phyloP scores from a whole-genome alignment of 2,113 vertebrate species.

The Vulpes lagopus region DNA sequence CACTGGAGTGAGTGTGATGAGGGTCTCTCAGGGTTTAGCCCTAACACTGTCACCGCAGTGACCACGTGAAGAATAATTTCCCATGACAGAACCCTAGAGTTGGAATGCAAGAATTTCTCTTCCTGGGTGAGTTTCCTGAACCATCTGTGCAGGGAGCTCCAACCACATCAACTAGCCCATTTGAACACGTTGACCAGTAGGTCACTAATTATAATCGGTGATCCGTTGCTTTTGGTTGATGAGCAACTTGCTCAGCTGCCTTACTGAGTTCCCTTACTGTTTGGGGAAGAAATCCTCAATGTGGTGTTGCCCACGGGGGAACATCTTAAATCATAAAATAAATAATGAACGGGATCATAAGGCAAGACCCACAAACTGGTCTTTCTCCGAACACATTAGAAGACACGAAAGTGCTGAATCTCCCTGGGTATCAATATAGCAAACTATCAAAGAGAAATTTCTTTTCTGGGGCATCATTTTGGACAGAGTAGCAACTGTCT shows the following conservation, averaged over 20 bases:
- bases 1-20: rapidly evolving
- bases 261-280: slow-evolving; percentile 43
- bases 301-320: slow-evolving; percentile 48
- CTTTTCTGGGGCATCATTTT: not conserved
- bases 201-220: not conserved
- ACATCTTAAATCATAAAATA: slow-evolving; percentile 46
- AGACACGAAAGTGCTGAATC: not conserved
- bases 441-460: not conserved
- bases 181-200: not conserved
- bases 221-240: not conserved
- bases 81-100: not conserved
- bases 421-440: not conserved
- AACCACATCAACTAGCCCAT: not conserved
- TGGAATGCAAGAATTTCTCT: not conserved
- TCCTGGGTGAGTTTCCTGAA: not conserved
- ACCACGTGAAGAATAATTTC: not conserved
- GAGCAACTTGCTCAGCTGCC: not conserved
- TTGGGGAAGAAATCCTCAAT: slow-evolving; percentile 39
- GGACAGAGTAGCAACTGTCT: not conserved
- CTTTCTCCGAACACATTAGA: not conserved
- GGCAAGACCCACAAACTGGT: slow-evolving; percentile 21
- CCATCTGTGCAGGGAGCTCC: not conserved
- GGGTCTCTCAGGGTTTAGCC: not conserved
- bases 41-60: not conserved
- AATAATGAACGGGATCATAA: slow-evolving; percentile 15